These are phyloP conservation scores for Mamestra configurata DNA, from an alignment of 1,140 invertebrate genomes.

Conservation along the genomic window DNA sequence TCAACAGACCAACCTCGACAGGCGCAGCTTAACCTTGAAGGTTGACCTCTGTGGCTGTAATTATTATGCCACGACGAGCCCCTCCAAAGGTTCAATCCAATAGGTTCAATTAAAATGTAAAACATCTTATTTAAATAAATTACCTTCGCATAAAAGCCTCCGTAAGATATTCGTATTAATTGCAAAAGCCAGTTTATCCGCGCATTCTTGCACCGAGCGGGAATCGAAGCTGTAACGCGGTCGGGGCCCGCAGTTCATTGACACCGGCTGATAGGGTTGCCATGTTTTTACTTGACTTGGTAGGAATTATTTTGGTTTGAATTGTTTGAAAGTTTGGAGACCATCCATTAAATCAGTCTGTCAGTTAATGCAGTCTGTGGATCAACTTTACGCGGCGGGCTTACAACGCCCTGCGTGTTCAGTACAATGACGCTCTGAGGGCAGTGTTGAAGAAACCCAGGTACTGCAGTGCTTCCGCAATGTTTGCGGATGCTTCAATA, in stretches of 20 bases:
- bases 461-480: no score
- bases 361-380: no score
- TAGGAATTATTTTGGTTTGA: neutral
- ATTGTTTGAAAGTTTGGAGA: neutral
- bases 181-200: constrained; percentile 49
- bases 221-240: constrained; percentile 52
- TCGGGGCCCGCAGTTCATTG: constrained; percentile 54
- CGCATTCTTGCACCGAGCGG: constrained; percentile 54
- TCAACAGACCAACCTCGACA: no score
- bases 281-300: constrained; percentile 12
- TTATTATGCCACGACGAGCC: no score
- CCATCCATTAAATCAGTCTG: no score
- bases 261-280: constrained; percentile 43
- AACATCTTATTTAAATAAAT: neutral
- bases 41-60: no score
- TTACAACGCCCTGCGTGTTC: no score
- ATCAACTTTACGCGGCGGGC: no score
- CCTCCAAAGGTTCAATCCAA: neutral
- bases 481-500: no score
- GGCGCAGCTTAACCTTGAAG: no score
- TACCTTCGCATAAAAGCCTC: neutral
- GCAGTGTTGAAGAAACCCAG: no score
- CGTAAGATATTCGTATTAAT: constrained; percentile 33
- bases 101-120: neutral
- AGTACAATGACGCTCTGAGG: no score